Conservation (phyloP, 2,113 vertebrate species). For the Columba janthina region DNA sequence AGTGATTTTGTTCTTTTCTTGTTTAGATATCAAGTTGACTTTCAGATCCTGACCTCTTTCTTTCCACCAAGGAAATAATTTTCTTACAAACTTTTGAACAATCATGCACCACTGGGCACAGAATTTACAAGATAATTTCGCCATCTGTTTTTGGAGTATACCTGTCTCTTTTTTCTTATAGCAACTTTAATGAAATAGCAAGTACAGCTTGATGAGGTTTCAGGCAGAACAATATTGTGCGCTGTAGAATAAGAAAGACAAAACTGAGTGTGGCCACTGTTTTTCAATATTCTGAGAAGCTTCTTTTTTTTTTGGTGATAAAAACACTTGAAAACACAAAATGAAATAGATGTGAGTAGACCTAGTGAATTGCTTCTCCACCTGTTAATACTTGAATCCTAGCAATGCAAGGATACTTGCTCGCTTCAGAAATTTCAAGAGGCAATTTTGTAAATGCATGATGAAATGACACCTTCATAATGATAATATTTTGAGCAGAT, state of each 20-base stretch:
- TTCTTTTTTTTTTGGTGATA: neutral
- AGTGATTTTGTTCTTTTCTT: neutral
- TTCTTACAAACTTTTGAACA: neutral
- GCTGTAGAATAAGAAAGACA: neutral
- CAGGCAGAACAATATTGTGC: neutral
- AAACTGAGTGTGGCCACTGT: neutral
- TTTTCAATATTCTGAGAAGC: neutral
- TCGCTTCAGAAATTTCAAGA: neutral
- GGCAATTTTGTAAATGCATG: neutral
- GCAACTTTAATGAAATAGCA: neutral
- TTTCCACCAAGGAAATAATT: neutral
- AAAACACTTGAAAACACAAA: neutral
- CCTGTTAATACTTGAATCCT: neutral
- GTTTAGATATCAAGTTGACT: neutral
- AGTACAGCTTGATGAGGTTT: neutral
- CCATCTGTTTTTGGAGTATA: neutral
- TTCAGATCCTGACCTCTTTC: neutral
- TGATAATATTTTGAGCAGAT: neutral
- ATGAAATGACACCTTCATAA: neutral
- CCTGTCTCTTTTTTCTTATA: neutral
- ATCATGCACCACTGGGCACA: neutral
- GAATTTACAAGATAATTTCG: neutral
- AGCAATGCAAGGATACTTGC: neutral
- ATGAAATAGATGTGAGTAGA: neutral
- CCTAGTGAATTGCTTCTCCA: neutral